Percentiles rank a stretch among this genome's conserved stretches.
phyloP scores from a whole-genome alignment of 2,888 invertebrate genomes.

The Noctua janthina region DNA sequence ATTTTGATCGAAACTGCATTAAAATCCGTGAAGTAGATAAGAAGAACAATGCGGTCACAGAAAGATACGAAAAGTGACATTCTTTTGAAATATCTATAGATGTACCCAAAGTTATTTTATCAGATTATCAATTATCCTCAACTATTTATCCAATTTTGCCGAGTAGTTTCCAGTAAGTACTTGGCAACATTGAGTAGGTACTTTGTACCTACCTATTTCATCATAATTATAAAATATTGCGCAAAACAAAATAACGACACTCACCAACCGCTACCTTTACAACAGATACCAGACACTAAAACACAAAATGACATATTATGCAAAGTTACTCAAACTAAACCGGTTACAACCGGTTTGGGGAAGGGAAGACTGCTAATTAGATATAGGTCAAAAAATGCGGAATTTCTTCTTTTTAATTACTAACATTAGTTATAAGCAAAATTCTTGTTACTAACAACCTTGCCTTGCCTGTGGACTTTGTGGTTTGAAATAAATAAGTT shows the following conservation, averaged over 20 bases:
- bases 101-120: no score
- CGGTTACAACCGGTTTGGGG: not conserved
- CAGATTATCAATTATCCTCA: not conserved
- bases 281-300: not conserved
- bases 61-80: no score
- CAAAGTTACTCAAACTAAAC: not conserved
- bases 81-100: no score
- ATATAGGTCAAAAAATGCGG: not conserved
- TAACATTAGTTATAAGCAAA: no score
- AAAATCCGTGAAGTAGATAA: not conserved
- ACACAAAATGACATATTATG: slow-evolving; percentile 11
- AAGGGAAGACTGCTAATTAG: not conserved
- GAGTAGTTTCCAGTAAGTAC: not conserved
- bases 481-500: no score
- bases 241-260: slow-evolving; percentile 4
- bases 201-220: slow-evolving; percentile 3
- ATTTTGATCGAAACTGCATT: not conserved
- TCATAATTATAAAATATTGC: slow-evolving; percentile 13
- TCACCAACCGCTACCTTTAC: not conserved
- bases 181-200: not conserved
- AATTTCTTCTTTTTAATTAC: not conserved
- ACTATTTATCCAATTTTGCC: not conserved
- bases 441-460: no score
- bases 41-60: not conserved
- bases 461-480: no score